phyloP scores from a whole-genome alignment of 1,140 invertebrate genomes.

The Caenorhabditis brenneri region DNA sequence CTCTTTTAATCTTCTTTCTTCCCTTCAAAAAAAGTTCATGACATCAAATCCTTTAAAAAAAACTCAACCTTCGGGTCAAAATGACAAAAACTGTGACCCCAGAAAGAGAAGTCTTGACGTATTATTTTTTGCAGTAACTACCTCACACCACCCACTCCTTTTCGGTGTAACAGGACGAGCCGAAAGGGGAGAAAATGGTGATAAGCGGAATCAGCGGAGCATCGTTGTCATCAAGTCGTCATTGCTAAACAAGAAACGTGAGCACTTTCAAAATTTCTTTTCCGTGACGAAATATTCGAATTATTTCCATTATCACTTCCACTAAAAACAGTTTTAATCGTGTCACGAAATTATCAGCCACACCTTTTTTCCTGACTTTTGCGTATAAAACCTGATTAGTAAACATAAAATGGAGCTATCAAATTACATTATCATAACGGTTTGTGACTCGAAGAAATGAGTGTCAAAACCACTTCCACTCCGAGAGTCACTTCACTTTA shows the following conservation, averaged over 20 bases:
- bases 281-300: too few species aligned
- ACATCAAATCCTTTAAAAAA: not conserved
- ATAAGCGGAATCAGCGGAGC: constrained; percentile 3
- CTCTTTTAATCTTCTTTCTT: not conserved
- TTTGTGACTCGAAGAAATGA: not conserved
- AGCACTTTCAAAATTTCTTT: not conserved
- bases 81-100: too few species aligned
- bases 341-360: not conserved
- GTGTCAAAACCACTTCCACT: not conserved
- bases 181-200: constrained; percentile 25
- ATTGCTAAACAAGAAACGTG: constrained; percentile 30
- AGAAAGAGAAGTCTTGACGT: too few species aligned
- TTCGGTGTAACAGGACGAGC: not conserved
- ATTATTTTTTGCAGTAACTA: not conserved
- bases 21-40: not conserved
- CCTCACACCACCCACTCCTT: not conserved
- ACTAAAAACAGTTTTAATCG: not conserved
- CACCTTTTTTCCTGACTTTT: not conserved
- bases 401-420: too few species aligned
- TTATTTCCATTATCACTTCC: not conserved
- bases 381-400: not conserved
- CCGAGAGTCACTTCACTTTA: not conserved
- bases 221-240: not conserved
- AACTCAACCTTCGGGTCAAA: too few species aligned
- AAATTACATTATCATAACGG: not conserved